These are phyloP conservation scores for Pelmatolapia mariae DNA, from an alignment of 2,113 vertebrate species.

Conservation along the genomic window DNA sequence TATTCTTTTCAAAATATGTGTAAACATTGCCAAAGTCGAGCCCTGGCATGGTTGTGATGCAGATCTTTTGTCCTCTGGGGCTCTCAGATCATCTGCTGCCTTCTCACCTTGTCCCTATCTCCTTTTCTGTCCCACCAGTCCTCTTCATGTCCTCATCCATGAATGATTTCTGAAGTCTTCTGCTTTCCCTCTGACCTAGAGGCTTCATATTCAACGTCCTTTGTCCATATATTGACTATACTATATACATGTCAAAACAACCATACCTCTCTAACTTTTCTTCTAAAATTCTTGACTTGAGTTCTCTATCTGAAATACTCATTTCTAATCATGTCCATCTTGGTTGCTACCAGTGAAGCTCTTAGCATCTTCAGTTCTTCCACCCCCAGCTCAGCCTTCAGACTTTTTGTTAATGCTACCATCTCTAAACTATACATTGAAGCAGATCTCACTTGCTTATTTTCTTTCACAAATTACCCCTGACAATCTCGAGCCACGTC, in stretches of 20 bases:
- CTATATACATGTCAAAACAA: background rate
- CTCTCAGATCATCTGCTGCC: background rate
- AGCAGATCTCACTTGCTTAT: background rate
- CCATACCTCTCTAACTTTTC: background rate
- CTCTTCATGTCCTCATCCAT: background rate
- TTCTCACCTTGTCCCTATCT: background rate
- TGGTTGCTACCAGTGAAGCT: background rate
- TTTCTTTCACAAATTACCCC: background rate
- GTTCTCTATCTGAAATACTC: background rate
- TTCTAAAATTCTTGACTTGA: background rate
- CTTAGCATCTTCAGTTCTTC: background rate
- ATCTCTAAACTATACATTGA: background rate
- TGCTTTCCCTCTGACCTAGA: background rate
- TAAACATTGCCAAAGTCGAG: background rate
- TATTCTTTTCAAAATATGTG: background rate
- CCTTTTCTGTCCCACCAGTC: background rate
- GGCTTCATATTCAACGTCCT: accelerated
- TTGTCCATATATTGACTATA: background rate
- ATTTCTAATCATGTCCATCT: background rate
- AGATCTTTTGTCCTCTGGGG: background rate
- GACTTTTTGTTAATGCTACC: background rate
- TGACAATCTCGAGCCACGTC: background rate
- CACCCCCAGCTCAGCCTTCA: accelerated
- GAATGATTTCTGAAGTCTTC: background rate
- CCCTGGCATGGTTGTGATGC: background rate